These are phyloP conservation scores for Dryadula phaetusa DNA, from an alignment of 2,888 invertebrate genomes.

Conservation along the genomic window DNA sequence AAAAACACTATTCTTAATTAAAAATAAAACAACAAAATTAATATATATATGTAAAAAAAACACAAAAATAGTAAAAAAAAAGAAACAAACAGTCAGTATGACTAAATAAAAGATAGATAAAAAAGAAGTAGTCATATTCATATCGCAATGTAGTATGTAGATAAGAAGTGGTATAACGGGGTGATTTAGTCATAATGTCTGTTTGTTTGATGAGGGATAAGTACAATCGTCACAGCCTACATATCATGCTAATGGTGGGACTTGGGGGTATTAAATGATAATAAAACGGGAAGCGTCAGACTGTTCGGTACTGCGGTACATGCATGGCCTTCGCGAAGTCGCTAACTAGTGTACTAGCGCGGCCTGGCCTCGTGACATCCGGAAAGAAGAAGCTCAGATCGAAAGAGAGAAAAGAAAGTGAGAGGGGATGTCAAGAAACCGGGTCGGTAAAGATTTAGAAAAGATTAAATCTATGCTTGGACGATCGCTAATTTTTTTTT, in stretches of 20 bases:
- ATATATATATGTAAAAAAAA: constrained; percentile 51
- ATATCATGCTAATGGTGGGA: constrained; percentile 75
- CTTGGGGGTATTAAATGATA: constrained; percentile 62
- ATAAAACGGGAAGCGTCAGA: constrained; percentile 73
- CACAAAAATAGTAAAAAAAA: constrained; percentile 57
- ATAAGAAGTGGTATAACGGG: constrained; percentile 51
- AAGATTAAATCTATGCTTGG: constrained; percentile 68
- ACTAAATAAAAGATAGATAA: constrained; percentile 80
- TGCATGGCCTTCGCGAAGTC: constrained; percentile 69
- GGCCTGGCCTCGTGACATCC: constrained; percentile 72
- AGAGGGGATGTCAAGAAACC: constrained; percentile 72
- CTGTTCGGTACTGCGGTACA: constrained; percentile 69
- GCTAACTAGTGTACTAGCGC: constrained; percentile 59
- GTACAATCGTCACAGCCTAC: constrained; percentile 82
- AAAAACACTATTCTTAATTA: constrained; percentile 71
- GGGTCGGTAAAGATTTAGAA: constrained; percentile 64
- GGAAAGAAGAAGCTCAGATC: constrained; percentile 41
- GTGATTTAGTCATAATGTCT: constrained; percentile 77
- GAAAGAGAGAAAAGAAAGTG: constrained; percentile 37
- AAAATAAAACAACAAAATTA: constrained; percentile 58
- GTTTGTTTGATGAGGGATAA: constrained; percentile 81
- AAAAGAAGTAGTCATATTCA: constrained; percentile 80
- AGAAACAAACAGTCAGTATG: constrained; percentile 84
- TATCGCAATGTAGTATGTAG: constrained; percentile 77
- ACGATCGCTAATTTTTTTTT: constrained; percentile 69